These are phyloP conservation scores for Ardeotis arabs DNA, from an alignment of 2,113 vertebrate genomes.

Conservation along the genomic window DNA sequence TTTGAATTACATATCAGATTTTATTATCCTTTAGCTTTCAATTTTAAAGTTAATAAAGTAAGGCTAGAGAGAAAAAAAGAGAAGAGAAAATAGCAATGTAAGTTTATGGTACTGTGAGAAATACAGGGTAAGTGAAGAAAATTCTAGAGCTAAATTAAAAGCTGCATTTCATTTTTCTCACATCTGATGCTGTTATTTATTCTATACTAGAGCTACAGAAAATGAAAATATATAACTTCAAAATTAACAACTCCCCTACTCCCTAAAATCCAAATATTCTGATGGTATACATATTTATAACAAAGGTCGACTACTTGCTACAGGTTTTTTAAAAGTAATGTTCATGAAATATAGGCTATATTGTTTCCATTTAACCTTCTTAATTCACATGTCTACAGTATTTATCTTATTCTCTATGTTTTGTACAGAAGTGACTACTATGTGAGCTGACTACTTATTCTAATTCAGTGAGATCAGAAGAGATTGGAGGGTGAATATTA, in stretches of 20 bases:
- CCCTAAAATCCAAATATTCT: neutral
- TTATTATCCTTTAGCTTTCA: neutral
- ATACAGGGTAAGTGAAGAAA: neutral
- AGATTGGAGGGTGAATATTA: neutral
- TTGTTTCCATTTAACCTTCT: neutral
- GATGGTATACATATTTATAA: neutral
- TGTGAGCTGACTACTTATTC: neutral
- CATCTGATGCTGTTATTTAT: neutral
- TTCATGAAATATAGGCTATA: neutral
- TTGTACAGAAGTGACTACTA: neutral
- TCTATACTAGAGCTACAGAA: neutral
- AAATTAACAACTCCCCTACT: neutral
- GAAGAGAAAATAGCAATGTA: neutral
- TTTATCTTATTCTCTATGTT: neutral
- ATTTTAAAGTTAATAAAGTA: neutral
- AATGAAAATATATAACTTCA: neutral
- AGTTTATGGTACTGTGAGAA: neutral
- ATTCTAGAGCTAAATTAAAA: neutral
- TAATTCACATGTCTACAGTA: neutral
- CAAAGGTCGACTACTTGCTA: neutral
- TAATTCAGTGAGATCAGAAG: neutral
- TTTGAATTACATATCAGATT: neutral
- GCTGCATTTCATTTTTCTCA: neutral
- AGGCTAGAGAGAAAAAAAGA: neutral
- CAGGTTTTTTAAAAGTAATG: neutral